These are phyloP conservation scores for Caenorhabditis sulstoni DNA, from an alignment of 2,888 invertebrate genomes.

Conservation along the genomic window DNA sequence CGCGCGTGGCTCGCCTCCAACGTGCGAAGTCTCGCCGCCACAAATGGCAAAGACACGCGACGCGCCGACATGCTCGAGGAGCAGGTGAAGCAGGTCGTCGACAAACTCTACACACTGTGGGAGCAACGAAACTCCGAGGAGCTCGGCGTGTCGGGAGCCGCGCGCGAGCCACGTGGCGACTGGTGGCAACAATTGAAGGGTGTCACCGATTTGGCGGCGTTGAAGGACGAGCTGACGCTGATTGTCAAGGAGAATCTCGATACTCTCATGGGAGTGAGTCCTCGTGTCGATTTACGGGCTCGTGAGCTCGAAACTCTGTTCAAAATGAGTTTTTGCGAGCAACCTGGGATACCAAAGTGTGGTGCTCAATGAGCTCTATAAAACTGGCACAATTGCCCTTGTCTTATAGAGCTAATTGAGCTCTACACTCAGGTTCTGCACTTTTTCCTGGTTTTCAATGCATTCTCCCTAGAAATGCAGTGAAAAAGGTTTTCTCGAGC, in stretches of 20 bases:
- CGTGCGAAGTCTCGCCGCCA: slow-evolving; percentile 76
- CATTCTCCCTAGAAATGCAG: too few relatives aligned
- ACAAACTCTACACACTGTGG: slow-evolving; percentile 79
- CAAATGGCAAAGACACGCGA: slow-evolving; percentile 73
- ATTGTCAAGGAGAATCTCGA: slow-evolving; percentile 80
- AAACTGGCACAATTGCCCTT: too few relatives aligned
- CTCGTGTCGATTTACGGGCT: too few relatives aligned
- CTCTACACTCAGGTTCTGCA: too few relatives aligned
- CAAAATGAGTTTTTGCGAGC: too few relatives aligned
- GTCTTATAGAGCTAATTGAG: too few relatives aligned
- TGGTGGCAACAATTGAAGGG: slow-evolving; percentile 73
- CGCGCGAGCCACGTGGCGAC: slow-evolving; percentile 57
- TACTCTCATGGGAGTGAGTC: slow-evolving; percentile 77
- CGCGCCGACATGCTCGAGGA: slow-evolving; percentile 80
- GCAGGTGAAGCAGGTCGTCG: slow-evolving; percentile 80
- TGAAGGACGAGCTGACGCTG: slow-evolving; percentile 76
- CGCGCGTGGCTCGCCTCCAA: slow-evolving; percentile 78
- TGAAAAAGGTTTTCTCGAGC: too few relatives aligned
- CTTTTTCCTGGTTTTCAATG: too few relatives aligned
- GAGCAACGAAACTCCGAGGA: slow-evolving; percentile 66
- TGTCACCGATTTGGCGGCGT: slow-evolving; percentile 75
- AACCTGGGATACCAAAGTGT: too few relatives aligned
- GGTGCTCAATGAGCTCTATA: too few relatives aligned
- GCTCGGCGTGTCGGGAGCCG: not conserved
- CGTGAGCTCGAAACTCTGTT: too few relatives aligned